phyloP scores from a whole-genome alignment of 2,888 invertebrate genomes.

The Drosophila neotestacea region DNA sequence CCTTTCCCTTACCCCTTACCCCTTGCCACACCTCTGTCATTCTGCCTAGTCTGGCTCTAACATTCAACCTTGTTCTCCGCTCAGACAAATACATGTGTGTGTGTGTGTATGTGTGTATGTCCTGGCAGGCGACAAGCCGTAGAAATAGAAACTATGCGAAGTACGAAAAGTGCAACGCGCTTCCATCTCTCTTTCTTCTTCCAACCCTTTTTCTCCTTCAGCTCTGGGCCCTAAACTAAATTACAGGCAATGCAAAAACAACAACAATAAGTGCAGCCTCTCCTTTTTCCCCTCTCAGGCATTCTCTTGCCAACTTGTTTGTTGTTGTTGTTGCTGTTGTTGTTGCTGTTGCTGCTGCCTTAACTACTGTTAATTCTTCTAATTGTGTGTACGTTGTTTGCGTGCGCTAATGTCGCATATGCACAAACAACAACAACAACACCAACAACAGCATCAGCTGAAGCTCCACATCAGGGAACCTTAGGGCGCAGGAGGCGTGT shows the following conservation, averaged over 20 bases:
- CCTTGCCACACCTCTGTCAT: not conserved
- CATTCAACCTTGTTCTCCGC: slow-evolving; percentile 8
- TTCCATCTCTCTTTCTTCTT: not conserved
- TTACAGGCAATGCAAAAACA: slow-evolving; percentile 62
- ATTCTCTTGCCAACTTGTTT: slow-evolving; percentile 52
- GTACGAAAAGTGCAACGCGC: slow-evolving; percentile 56
- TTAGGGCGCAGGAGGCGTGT: slow-evolving; percentile 36
- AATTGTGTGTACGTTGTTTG: slow-evolving; percentile 79
- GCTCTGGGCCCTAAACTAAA: slow-evolving; percentile 50
- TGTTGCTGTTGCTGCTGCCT: slow-evolving; percentile 57
- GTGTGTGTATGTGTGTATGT: slow-evolving; percentile 8
- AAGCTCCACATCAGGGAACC: slow-evolving; percentile 24
- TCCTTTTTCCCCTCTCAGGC: slow-evolving; percentile 17
- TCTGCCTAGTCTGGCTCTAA: not conserved
- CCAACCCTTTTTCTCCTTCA: not conserved
- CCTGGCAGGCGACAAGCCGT: slow-evolving; percentile 54
- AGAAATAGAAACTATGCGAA: slow-evolving; percentile 50
- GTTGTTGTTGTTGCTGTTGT: slow-evolving; percentile 9
- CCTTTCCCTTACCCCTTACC: not conserved
- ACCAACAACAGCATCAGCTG: slow-evolving; percentile 26
- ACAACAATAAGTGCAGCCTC: slow-evolving; percentile 34
- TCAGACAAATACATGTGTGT: not conserved
- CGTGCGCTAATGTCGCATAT: slow-evolving; percentile 81
- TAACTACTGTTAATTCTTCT: slow-evolving; percentile 81
- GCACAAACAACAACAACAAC: slow-evolving; percentile 56